These are phyloP conservation scores for Porphyrio hochstetteri DNA, from an alignment of 2,113 vertebrate species.

Conservation along the genomic window DNA sequence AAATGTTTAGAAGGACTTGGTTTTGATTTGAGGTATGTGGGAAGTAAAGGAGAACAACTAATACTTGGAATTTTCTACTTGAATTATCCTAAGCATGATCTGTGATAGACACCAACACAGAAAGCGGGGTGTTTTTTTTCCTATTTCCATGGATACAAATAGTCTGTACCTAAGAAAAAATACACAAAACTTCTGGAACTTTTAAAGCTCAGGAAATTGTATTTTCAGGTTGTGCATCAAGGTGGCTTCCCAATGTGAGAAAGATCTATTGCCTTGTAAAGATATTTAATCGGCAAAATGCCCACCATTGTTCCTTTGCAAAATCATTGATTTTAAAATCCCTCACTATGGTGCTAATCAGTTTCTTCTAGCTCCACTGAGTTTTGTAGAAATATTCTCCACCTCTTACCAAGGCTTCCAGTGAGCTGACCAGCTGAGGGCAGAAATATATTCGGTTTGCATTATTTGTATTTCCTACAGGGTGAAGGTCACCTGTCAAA, in stretches of 20 bases:
- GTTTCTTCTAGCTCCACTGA: neutral
- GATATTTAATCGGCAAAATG: neutral
- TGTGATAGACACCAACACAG: neutral
- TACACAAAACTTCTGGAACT: neutral
- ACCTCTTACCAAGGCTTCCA: neutral
- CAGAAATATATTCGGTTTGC: neutral
- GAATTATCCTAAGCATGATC: neutral
- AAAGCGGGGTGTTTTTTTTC: neutral
- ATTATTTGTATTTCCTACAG: neutral
- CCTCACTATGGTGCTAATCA: neutral
- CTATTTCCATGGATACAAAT: neutral
- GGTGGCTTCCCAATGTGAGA: neutral
- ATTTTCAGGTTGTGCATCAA: neutral
- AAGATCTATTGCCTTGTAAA: neutral
- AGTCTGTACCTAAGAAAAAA: neutral
- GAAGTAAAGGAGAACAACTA: neutral
- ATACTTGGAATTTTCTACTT: neutral
- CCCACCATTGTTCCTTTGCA: neutral
- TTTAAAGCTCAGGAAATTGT: neutral
- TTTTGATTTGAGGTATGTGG: neutral
- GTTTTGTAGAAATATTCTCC: neutral
- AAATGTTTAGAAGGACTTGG: neutral
- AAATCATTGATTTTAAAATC: neutral
- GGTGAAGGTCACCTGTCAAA: neutral
- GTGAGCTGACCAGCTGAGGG: neutral